Percentiles rank a stretch among this genome's conserved stretches.
These are phyloP conservation scores for Gobionotothen gibberifrons DNA, from an alignment of 2,797 vertebrate genomes.

Conservation along the genomic window DNA sequence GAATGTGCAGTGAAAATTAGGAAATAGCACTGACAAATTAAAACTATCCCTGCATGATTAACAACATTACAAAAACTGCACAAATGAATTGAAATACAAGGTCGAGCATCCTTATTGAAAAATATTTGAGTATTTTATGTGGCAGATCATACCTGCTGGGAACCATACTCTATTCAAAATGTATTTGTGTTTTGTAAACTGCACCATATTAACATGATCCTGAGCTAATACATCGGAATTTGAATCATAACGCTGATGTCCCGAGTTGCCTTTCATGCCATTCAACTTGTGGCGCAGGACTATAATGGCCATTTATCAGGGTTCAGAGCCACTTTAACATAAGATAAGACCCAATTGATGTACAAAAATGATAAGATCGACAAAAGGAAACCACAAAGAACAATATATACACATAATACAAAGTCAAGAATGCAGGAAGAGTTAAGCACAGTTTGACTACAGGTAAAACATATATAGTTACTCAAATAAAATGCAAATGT, in stretches of 20 bases:
- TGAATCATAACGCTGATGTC: neutral
- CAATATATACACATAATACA: no score
- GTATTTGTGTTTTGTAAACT: neutral
- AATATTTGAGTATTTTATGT: neutral
- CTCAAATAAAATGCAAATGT: neutral
- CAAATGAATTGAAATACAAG: neutral
- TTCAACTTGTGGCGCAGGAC: neutral
- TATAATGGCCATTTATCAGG: neutral
- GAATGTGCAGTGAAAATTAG: no score
- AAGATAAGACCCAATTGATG: neutral
- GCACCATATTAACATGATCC: neutral
- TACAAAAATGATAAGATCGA: neutral
- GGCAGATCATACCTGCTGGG: neutral
- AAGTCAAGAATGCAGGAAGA: neutral
- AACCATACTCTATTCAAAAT: no score
- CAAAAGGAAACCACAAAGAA: neutral
- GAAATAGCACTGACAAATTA: no score
- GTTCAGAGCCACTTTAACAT: slow-evolving; percentile 2
- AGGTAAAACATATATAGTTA: neutral
- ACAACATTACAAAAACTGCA: no score
- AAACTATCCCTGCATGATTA: no score
- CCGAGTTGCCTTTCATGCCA: neutral
- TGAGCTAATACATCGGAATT: neutral
- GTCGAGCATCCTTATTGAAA: neutral
- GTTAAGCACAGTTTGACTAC: neutral